These are phyloP conservation scores for Eupithecia dodoneata DNA, from an alignment of 2,888 invertebrate species.

Conservation along the genomic window DNA sequence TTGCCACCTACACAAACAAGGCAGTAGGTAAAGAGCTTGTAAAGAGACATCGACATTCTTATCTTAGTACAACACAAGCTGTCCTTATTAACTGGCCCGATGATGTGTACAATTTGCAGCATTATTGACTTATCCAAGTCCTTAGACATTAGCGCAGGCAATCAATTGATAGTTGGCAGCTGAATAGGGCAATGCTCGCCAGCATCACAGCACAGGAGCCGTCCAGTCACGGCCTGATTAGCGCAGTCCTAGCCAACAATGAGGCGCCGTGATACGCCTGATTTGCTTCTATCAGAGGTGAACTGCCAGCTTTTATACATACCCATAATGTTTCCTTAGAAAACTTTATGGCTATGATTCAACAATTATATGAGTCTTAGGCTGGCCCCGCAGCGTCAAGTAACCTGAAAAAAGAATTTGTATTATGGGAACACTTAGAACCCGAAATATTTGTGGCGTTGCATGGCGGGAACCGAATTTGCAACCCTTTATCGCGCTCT, in stretches of 20 bases:
- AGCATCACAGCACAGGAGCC: constrained; percentile 44
- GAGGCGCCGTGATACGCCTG: constrained; percentile 26
- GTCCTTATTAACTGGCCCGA: not conserved
- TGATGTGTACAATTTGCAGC: constrained; percentile 4
- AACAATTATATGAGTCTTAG: not conserved
- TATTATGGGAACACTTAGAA: not conserved
- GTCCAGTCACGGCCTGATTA: constrained; percentile 56
- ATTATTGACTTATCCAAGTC: not conserved
- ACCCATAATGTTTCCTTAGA: not conserved
- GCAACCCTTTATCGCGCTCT: not conserved
- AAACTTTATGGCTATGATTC: not conserved
- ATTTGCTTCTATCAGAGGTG: constrained; percentile 21
- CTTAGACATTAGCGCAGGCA: not conserved
- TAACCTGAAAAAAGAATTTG: not conserved
- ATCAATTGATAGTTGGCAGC: not conserved
- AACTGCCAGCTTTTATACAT: constrained; percentile 2
- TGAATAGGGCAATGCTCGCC: constrained; percentile 18
- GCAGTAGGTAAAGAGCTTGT: too few relatives aligned
- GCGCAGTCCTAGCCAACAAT: constrained; percentile 32
- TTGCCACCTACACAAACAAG: too few relatives aligned
- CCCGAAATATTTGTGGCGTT: not conserved
- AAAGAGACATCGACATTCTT: not conserved
- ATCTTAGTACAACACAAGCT: not conserved
- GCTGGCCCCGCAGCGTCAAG: not conserved
- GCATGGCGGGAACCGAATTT: not conserved